These are phyloP conservation scores for Eutrigla gurnardus DNA, from an alignment of 2,797 vertebrate species.

Conservation along the genomic window DNA sequence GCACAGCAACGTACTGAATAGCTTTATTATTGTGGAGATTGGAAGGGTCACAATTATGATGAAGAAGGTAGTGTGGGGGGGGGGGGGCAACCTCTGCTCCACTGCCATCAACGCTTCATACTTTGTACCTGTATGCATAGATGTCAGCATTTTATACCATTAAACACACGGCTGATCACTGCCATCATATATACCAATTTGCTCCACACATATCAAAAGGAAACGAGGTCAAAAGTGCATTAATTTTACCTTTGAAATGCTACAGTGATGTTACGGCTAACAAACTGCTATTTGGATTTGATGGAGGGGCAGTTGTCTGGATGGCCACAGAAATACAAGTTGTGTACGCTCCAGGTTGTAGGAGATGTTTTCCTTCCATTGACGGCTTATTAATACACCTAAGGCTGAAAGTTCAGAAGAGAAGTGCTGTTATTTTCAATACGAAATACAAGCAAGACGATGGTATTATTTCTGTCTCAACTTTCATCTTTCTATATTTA, in stretches of 20 bases:
- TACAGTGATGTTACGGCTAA: slow-evolving; percentile 36
- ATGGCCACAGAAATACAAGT: slow-evolving; percentile 27
- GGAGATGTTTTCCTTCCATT: slow-evolving; percentile 18
- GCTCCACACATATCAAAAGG: slow-evolving; percentile 46
- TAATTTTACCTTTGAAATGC: slow-evolving; percentile 56
- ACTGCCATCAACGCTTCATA: slow-evolving; percentile 42
- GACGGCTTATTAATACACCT: not conserved
- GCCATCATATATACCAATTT: slow-evolving; percentile 40
- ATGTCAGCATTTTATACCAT: slow-evolving; percentile 57
- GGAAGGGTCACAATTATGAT: slow-evolving; percentile 30
- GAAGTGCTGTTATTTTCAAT: slow-evolving; percentile 24
- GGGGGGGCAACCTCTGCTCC: not conserved
- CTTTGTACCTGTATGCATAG: slow-evolving; percentile 31
- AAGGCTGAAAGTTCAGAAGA: slow-evolving; percentile 5
- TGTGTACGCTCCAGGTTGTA: slow-evolving; percentile 23
- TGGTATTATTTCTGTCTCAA: not conserved
- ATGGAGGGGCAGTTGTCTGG: slow-evolving; percentile 29
- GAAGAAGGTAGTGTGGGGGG: slow-evolving; percentile 34
- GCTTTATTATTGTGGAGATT: slow-evolving; percentile 34
- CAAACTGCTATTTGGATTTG: slow-evolving; percentile 35
- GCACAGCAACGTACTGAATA: slow-evolving; percentile 11
- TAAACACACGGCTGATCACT: slow-evolving; percentile 29
- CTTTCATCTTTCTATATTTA: not conserved
- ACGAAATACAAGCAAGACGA: slow-evolving; percentile 9
- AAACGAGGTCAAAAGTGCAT: slow-evolving; percentile 45